A percentile compares a stretch with the other conserved stretches of the same genome.
Conservation (phyloP, 2,888 invertebrate species). For the Conistra vaccinii region DNA sequence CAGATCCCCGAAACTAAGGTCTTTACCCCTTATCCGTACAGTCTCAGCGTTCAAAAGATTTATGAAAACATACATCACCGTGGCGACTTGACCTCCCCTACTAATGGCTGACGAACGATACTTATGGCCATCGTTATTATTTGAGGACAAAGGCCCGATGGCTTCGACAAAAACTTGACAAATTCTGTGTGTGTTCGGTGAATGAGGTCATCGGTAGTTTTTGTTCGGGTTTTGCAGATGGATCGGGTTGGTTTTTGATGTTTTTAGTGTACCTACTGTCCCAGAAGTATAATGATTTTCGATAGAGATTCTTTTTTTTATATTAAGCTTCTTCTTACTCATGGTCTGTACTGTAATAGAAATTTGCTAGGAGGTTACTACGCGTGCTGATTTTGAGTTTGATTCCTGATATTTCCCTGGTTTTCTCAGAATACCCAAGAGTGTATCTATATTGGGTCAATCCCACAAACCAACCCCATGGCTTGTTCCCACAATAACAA, state of each 20-base stretch:
- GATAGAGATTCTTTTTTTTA: too few relatives aligned
- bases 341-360: too few relatives aligned
- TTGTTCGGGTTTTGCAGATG: constrained; percentile 26
- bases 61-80: constrained; percentile 81
- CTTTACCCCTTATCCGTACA: constrained; percentile 69
- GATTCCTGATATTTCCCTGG: too few relatives aligned
- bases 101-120: constrained; percentile 65
- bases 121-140: constrained; percentile 56
- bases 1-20: constrained; percentile 61
- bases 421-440: too few relatives aligned
- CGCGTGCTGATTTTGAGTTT: too few relatives aligned
- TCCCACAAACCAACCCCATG: too few relatives aligned
- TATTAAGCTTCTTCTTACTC: too few relatives aligned
- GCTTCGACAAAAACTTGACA: constrained; percentile 50
- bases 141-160: constrained; percentile 43
- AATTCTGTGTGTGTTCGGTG: constrained; percentile 43
- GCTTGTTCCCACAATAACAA: too few relatives aligned
- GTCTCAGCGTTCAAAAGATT: constrained; percentile 79
- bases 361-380: too few relatives aligned
- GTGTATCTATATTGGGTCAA: too few relatives aligned
- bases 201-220: constrained; percentile 44
- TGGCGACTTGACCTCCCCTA: constrained; percentile 69
- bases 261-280: neutral
- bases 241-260: constrained; percentile 12
- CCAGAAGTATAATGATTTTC: too few relatives aligned